Base-by-base conservation (phyloP, 2,888 invertebrate genomes). In the Odontomyia ornata region DNA sequence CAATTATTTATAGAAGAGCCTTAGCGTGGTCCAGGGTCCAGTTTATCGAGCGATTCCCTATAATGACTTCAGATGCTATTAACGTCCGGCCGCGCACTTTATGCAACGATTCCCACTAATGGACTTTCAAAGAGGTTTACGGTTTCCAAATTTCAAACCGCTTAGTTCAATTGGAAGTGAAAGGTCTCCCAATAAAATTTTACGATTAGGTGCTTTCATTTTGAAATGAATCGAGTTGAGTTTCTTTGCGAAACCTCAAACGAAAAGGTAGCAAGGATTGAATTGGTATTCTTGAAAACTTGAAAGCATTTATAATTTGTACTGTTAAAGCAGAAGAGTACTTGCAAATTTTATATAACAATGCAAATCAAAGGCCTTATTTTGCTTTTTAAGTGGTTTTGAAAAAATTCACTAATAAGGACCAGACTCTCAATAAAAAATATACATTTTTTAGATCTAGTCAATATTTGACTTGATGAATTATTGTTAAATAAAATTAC, bases 1-100 rank as follows among this genome's bases (percentile, higher is more conserved):
- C 73, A 73, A 73, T 60, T 73, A 73, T 73, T 73, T 73, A 72
- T 72, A 36, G 57, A 30, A 36, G 60, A 43, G 57, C 60, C 60
- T 73, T 36, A 25, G 36, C 36, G 36, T 36, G 36, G 36, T 9
- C 1, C 25, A 30, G 71, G 47, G 23, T 72, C 46, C 71, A n/a
- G n/a, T 72, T 72, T 56, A 72, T 18, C 27, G 52, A 13, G 15
- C 1, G 56, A 72, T 72, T 28, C 52, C 11, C 56, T 25, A 52
- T 72, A 72, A 56, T 56, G 71, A 72, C 52, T 27, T 72, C 23
- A 52, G 71, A 72, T 52, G 71, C 15, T 72, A 52, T 52, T 65
- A 65, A 65, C 36, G 65, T 65, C 21, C 62, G 57, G 9, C 27
- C 65, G 65, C 65, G 65, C 28, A 65, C 36, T 65, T 65, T 36